Evolutionary conservation across 2,797 vertebrate genomes (phyloP), one percentile per base, ranked within the genome.

Genomic region (Tapera naevia): DNA sequence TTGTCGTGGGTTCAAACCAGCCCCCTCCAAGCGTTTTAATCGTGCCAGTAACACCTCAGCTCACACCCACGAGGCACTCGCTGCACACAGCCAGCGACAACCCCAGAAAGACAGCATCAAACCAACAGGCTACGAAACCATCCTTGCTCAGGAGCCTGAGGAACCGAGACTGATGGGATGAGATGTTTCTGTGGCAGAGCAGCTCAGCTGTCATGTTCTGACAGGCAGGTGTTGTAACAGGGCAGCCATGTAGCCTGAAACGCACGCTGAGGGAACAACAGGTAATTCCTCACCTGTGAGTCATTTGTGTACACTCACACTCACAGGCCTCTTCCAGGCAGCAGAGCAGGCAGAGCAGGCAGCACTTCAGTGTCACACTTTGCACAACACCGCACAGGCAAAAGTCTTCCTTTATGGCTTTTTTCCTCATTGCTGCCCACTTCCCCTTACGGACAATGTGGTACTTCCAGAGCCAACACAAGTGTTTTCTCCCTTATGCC

Each of bases 271-370:
- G 89, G 78, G 80, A 94, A 22, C 91, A 93, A 57, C 89, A 96
- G 95, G 91, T 94, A 95, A 94, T 96, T 95, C 92, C 95, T 95
- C 80, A 54, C n/a, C 78, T 1, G 3, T 96, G 95, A 94, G 74
- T 96, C 95, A 95, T 13, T 11, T 82, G 80, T 96, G 91, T 93
- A 92, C 93, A 54, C 94, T 82, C n/a, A 92, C 93, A 54, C 94
- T 82, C n/a, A 6, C 80, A 32, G 32, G 92, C 87, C 70, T 72
- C 69, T 7, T 54, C n/a, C 80, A 80, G 94, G 75, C 91, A 78
- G 89, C 7, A 13, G 28, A 61, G 75, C 69, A 39, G 53, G 87
- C 83, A 80, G 51, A 56, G 71, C 84, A 73, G 78, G 91, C 93
- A 80, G 54, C 58, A n/a, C 58, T 24, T 43, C 5, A 2, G 43